phyloP scores from a whole-genome alignment of 2,797 vertebrate species.

The Poeciliopsis paucimaculata region DNA sequence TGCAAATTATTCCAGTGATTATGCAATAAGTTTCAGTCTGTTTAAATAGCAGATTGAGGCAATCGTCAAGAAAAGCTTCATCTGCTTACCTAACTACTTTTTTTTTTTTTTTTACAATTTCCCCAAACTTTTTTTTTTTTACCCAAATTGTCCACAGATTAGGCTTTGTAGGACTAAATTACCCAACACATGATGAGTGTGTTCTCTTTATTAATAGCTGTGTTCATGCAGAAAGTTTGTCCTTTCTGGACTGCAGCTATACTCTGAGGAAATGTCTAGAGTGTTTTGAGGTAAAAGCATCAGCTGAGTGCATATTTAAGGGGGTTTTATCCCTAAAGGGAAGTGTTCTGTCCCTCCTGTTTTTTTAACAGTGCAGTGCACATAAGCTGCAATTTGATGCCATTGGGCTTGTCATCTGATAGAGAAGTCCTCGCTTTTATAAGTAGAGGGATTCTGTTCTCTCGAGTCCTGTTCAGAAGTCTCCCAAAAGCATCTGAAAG shows the following conservation, averaged over 20 bases:
- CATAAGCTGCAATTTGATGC: slow-evolving; percentile 48
- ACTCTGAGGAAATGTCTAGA: slow-evolving; percentile 49
- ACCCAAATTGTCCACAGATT: not conserved
- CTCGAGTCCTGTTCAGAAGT: slow-evolving; percentile 75
- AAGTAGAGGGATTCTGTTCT: slow-evolving; percentile 62
- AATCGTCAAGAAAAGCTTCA: not conserved
- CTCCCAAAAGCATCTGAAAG: slow-evolving; percentile 78
- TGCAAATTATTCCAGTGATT: not conserved
- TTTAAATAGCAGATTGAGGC: not conserved
- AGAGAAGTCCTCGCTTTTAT: slow-evolving; percentile 44
- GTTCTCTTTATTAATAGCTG: slow-evolving; percentile 59
- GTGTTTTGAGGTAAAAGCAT: slow-evolving; percentile 70
- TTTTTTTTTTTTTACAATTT: not conserved
- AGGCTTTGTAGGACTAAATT: slow-evolving; percentile 29
- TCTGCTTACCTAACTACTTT: not conserved
- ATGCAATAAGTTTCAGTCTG: not conserved
- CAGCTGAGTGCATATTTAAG: slow-evolving; percentile 67
- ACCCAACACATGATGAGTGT: slow-evolving; percentile 37
- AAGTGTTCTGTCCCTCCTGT: slow-evolving; percentile 8
- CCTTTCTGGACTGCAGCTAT: slow-evolving; percentile 48
- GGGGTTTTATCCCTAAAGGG: slow-evolving; percentile 58
- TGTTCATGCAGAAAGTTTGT: slow-evolving; percentile 48
- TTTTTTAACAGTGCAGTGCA: slow-evolving; percentile 5
- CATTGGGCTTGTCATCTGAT: slow-evolving; percentile 48
- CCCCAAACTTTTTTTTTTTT: not conserved